phyloP scores from a whole-genome alignment of 2,113 vertebrate genomes.

The Brevimyrus niger region DNA sequence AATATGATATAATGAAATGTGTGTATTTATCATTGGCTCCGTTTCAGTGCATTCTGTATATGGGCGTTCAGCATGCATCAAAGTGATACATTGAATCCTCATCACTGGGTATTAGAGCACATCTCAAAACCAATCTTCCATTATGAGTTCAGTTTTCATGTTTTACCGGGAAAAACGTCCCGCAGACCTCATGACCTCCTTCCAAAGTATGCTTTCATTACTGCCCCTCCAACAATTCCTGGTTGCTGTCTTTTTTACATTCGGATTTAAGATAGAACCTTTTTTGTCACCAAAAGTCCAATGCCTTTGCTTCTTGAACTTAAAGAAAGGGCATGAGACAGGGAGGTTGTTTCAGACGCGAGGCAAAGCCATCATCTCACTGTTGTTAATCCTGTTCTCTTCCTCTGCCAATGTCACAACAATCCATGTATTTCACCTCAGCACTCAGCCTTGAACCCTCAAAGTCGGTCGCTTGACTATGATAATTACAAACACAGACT shows the following conservation, averaged over 20 bases:
- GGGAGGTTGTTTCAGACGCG: background rate
- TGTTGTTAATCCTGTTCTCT: background rate
- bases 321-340: background rate
- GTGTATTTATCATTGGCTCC: constrained; percentile 72
- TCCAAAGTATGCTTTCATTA: background rate
- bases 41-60: background rate
- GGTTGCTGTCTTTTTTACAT: background rate
- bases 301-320: background rate
- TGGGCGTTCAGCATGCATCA: background rate
- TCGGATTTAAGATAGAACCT: background rate
- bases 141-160: background rate
- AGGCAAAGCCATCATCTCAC: background rate
- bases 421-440: background rate
- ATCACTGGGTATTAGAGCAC: background rate
- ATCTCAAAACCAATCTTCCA: background rate
- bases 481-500: background rate
- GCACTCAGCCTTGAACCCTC: background rate
- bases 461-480: background rate
- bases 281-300: background rate
- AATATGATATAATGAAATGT: constrained; percentile 83
- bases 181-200: background rate
- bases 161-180: background rate
- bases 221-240: background rate
- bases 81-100: background rate
- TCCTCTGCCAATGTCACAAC: background rate